Conservation (phyloP, 2,888 invertebrate genomes). For the Heteromyza rotundicornis region DNA sequence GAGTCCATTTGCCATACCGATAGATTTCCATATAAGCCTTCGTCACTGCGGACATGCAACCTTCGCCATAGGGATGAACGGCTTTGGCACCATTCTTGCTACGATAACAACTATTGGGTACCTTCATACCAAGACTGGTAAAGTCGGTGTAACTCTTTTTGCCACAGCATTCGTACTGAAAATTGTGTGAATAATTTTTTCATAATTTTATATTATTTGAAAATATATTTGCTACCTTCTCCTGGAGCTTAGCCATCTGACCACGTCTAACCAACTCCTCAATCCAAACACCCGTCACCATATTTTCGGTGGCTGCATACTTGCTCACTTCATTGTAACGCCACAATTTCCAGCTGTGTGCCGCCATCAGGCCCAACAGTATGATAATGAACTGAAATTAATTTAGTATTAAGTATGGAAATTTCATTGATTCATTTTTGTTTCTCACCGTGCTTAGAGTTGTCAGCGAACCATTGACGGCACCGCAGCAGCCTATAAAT, state of each 20-base stretch:
- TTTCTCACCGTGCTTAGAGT: constrained; percentile 44
- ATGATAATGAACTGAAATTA: constrained; percentile 42
- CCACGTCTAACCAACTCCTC: constrained; percentile 43
- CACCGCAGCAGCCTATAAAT: constrained; percentile 48
- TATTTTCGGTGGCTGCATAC: constrained; percentile 36
- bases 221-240: constrained; percentile 34
- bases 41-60: constrained; percentile 43
- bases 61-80: constrained; percentile 42
- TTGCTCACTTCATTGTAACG: constrained; percentile 45
- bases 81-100: constrained; percentile 35
- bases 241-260: constrained; percentile 44
- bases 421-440: not conserved
- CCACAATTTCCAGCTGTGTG: constrained; percentile 46
- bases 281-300: constrained; percentile 47
- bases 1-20: constrained; percentile 44
- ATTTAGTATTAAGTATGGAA: not conserved
- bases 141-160: constrained; percentile 44
- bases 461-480: constrained; percentile 50
- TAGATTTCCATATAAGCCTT: constrained; percentile 40
- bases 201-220: constrained; percentile 4
- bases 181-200: not conserved
- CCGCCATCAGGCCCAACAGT: constrained; percentile 38
- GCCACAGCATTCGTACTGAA: constrained; percentile 52
- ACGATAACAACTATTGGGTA: constrained; percentile 45
- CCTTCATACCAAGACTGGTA: constrained; percentile 31